A percentile compares a stretch with the other conserved stretches of the same genome.
Conservation (phyloP, 2,113 vertebrate species). For the Kryptolebias marmoratus region DNA sequence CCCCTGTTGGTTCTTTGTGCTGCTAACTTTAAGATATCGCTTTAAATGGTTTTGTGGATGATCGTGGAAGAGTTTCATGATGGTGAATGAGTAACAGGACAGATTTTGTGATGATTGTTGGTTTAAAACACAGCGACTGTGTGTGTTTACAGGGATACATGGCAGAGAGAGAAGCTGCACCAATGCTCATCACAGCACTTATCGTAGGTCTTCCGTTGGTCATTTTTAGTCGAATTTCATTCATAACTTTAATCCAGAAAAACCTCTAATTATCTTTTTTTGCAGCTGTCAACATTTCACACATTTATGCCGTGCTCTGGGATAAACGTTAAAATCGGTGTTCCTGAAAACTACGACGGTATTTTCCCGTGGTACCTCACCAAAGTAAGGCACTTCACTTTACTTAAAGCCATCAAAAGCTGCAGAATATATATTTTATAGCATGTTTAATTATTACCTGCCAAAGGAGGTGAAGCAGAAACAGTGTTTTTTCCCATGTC, state of each 20-base stretch:
- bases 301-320: constrained; percentile 58
- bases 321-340: constrained; percentile 79
- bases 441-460: no score
- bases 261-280: constrained; percentile 13
- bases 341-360: constrained; percentile 83
- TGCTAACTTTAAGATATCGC: neutral
- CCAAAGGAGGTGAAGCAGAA: no score
- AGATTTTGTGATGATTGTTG: constrained; percentile 31
- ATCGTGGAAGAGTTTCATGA: constrained; percentile 25
- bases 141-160: constrained; percentile 44
- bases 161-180: constrained; percentile 30
- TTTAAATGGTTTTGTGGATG: neutral
- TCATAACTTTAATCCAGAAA: neutral
- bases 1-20: neutral
- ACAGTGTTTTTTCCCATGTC: no score
- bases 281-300: constrained; percentile 59
- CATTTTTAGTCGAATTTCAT: neutral
- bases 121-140: constrained; percentile 40
- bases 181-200: constrained; percentile 34
- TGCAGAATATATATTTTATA: neutral
- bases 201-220: constrained; percentile 49
- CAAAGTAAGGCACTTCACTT: constrained; percentile 78
- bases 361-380: constrained; percentile 83
- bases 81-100: constrained; percentile 58
- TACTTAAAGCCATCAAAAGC: neutral